phyloP scores from a whole-genome alignment of 2,113 vertebrate genomes.

The Paedocypris sp. region DNA sequence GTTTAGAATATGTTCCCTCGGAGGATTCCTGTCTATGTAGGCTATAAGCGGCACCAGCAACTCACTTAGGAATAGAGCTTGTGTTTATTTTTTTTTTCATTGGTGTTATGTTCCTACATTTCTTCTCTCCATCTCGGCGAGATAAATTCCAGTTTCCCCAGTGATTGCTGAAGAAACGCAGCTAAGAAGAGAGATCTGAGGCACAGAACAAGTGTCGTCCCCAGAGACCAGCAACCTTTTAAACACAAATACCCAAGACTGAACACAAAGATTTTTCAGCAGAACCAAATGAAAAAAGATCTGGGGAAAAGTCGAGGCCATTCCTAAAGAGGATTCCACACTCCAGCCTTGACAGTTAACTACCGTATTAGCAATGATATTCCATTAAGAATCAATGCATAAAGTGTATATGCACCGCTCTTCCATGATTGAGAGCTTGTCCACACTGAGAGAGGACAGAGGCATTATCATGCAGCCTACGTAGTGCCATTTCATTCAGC shows the following conservation, averaged over 20 bases:
- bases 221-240: constrained; percentile 34
- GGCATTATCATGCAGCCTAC: constrained; percentile 15
- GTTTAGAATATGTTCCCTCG: neutral
- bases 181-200: constrained; percentile 49
- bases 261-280: neutral
- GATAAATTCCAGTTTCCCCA: constrained; percentile 45
- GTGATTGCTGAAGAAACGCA: constrained; percentile 44
- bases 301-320: neutral
- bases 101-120: constrained; percentile 13
- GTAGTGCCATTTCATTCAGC: constrained; percentile 9
- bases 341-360: neutral
- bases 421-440: neutral
- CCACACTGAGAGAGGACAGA: neutral
- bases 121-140: constrained; percentile 1
- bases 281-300: neutral
- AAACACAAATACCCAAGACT: constrained; percentile 9
- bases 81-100: neutral
- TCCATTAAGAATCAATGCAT: neutral
- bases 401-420: neutral
- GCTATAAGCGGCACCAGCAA: neutral
- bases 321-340: constrained; percentile 1
- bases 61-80: neutral
- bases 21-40: neutral
- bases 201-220: constrained; percentile 33
- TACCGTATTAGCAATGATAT: constrained; percentile 2